Percentiles rank a stretch among this genome's conserved stretches.
Evolutionary conservation across 2,888 invertebrate species (phyloP).

Genomic region (Pristionchus exspectatus): DNA sequence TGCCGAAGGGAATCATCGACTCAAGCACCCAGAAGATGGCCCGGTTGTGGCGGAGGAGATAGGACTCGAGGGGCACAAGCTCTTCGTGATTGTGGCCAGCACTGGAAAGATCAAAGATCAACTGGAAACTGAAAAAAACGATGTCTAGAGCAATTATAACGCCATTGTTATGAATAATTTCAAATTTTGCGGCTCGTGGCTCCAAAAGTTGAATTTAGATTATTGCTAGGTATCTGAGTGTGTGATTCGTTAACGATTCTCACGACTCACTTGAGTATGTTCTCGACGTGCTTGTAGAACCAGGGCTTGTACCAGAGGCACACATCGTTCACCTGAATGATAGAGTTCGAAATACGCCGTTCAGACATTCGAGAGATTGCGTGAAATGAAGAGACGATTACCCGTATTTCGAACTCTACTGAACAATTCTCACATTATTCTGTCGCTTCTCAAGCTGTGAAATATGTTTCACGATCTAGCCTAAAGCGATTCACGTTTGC

Average conservation of each 20-base stretch:
- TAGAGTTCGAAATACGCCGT: no score
- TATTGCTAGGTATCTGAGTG: no score
- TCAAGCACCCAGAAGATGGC: slow-evolving; percentile 87
- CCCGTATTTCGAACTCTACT: no score
- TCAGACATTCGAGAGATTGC: no score
- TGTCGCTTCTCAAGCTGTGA: no score
- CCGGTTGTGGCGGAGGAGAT: slow-evolving; percentile 84
- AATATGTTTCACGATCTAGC: not conserved
- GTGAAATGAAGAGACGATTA: no score
- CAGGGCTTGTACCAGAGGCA: slow-evolving; percentile 86
- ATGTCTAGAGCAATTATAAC: no score
- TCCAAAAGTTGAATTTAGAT: no score
- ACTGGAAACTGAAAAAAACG: not conserved
- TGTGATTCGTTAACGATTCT: no score
- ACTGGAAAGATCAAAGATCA: not conserved
- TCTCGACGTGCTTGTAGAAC: slow-evolving; percentile 86
- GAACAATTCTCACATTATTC: not conserved
- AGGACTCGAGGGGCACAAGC: slow-evolving; percentile 75
- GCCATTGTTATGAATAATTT: no score
- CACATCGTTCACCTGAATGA: slow-evolving; percentile 82
- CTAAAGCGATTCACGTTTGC: not conserved
- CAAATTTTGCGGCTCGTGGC: no score
- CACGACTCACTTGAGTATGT: slow-evolving; percentile 80
- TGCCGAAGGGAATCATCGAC: slow-evolving; percentile 86
- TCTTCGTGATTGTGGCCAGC: slow-evolving; percentile 16